Conservation (phyloP, 2,797 vertebrate species). For the Protosalanx chinensis region DNA sequence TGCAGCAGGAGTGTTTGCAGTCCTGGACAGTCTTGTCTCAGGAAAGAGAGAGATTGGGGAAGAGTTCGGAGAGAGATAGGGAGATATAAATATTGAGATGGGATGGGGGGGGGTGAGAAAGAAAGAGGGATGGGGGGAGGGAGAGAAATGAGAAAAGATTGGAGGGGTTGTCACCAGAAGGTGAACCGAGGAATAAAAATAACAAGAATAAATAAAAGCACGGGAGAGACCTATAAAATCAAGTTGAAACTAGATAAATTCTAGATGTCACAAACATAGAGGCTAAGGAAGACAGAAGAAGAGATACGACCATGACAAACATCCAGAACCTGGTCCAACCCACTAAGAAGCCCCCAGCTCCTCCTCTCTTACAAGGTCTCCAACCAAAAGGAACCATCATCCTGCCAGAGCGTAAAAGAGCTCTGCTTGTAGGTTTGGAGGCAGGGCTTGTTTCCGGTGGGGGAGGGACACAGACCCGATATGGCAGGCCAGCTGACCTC, state of each 20-base stretch:
- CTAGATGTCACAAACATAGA: no score
- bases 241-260: no score
- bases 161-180: background rate
- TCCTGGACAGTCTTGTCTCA: conserved; percentile 61
- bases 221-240: background rate
- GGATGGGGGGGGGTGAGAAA: background rate
- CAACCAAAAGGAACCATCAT: no score
- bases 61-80: background rate
- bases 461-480: background rate
- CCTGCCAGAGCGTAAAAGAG: no score
- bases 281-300: no score
- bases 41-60: background rate
- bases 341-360: no score
- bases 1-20: conserved; percentile 58
- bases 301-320: no score
- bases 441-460: no score
- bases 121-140: background rate
- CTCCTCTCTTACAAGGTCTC: no score
- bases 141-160: background rate
- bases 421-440: no score
- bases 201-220: background rate
- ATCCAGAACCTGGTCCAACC: no score
- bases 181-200: background rate
- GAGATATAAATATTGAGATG: background rate
- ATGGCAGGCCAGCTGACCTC: conserved; percentile 38